Evolutionary conservation across 2,113 vertebrate species (phyloP), one percentile per base, ranked within the genome.

Genomic region (Oncorhynchus mykiss): DNA sequence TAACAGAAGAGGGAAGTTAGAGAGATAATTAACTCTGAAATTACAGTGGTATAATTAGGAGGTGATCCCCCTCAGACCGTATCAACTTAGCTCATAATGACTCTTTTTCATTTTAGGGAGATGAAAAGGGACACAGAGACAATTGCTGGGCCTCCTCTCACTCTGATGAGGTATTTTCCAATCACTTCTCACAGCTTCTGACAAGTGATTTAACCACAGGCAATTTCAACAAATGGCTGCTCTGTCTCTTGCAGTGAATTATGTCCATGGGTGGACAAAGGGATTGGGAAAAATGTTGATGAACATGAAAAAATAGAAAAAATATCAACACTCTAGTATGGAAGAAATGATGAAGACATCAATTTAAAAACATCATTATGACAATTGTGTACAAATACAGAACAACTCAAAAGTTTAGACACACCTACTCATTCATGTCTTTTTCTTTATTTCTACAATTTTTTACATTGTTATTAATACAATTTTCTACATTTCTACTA

Each of bases 21-120:
- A 60, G 71, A 85, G 80, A 86, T 84, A 86, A 88, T 86, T 82
- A 84, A 84, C 70, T 82, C 72, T 76, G 82, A 84, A 84, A 84
- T 81, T 75, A 81, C 76, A 78, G 78, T 72, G 67, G 72, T 74
- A 75, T 86, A 86, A 88, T 86, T 88, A 86, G 80, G 78, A 80
- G 80, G 69, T 49, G 65, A 77, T 81, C 80, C 80, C 80, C 76
- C 67, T 78, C 51, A 74, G 82, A 80, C 76, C 54, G 68, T 84
- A 79, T 82, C 76, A 82, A 76, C 70, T 70, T 68, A 78, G 67
- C 67, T 65, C 29, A 72, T 80, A 84, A 83, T 81, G 84, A 79
- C 66, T 62, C 79, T 87, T 80, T 80, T 83, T 86, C 80, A 80
- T 84, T 77, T 84, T 68, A 24, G 22, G 60, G 65, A 86, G 80